A percentile compares a stretch with the other conserved stretches of the same genome.
phyloP scores from a whole-genome alignment of 1,140 invertebrate species.

The Ganaspis sp. region DNA sequence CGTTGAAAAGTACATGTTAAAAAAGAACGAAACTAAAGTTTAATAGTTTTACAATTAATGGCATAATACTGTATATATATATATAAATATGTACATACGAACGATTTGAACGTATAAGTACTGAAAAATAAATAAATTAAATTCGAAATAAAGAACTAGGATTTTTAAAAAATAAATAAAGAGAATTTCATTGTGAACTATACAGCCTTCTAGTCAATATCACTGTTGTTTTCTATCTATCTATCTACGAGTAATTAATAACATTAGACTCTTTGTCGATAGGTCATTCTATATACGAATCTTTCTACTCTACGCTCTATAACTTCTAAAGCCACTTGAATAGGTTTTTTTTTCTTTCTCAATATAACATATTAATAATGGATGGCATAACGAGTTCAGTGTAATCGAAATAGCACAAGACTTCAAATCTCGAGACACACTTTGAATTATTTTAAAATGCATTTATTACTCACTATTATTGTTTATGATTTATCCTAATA shows the following conservation, averaged over 20 bases:
- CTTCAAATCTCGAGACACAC: constrained; percentile 50
- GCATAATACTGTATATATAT: constrained; percentile 16
- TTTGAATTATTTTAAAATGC: constrained; percentile 48
- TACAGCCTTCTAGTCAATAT: constrained; percentile 41
- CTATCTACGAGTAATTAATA: constrained; percentile 55
- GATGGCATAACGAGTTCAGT: constrained; percentile 57
- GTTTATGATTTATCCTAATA: constrained; percentile 45
- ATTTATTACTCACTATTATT: constrained; percentile 52
- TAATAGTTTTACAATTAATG: neutral
- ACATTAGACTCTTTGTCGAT: constrained; percentile 59
- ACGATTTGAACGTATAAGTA: constrained; percentile 10
- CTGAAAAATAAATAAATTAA: constrained; percentile 14
- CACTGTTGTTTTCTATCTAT: constrained; percentile 45
- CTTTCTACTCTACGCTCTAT: constrained; percentile 50
- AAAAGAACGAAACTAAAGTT: neutral
- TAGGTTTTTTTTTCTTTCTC: constrained; percentile 43
- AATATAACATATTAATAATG: constrained; percentile 42
- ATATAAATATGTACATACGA: neutral
- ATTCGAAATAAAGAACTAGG: constrained; percentile 11
- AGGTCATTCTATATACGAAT: constrained; percentile 56
- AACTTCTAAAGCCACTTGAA: constrained; percentile 47
- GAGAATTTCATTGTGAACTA: constrained; percentile 39
- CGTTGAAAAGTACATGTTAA: neutral
- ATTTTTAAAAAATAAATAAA: constrained; percentile 14
- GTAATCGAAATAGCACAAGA: constrained; percentile 36